Evolutionary conservation across 2,113 vertebrate species (phyloP), one percentile per base, ranked within the genome.

Genomic region (Raja brachyura): DNA sequence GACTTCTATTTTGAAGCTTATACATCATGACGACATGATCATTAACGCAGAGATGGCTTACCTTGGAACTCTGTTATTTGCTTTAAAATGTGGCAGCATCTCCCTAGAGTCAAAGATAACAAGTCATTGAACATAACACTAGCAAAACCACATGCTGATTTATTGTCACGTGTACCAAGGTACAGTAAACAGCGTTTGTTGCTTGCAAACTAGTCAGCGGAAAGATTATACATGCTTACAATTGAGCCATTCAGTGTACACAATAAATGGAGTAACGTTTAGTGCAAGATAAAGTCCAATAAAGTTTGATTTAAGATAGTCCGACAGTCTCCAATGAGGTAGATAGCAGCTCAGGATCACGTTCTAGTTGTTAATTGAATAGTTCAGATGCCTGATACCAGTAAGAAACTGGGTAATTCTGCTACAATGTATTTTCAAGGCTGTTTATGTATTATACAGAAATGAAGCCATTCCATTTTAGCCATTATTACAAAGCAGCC

Each of bases 61-160:
- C 99, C 93, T 90, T 28, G 99, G 98, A 93, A 99, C 96, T 95
- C 96, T 96, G 93, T 96, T 98, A 25, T 95, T 95, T 13, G 95
- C 93, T 94, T 96, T 97, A 95, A 99, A 98, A 93, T 94, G 95
- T 85, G 95, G 95, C 94, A 99, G 93, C 96, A 97, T 95, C 6
- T 95, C 96, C 98, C 98, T 99, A 48, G 56, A 94, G 66, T 94
- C 93, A 70, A 93, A 86, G 92, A 25, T 76, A 14, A 54, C 0
- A 5, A 85, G 79, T 92, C 48, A 92, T 73, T 92, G 20, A 11
- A 48, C 3, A 90, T 31, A 39, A 33, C 6, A 33, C 31, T 39
- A 18, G 14, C 63, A 31, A 86, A 86, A 5, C 31, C 85, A 88
- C 61, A 88, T 16, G 39, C 3, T 48, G 3, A 3, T 48, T 48